phyloP scores from a whole-genome alignment of 2,888 invertebrate genomes.

The Agrilus biguttatus region DNA sequence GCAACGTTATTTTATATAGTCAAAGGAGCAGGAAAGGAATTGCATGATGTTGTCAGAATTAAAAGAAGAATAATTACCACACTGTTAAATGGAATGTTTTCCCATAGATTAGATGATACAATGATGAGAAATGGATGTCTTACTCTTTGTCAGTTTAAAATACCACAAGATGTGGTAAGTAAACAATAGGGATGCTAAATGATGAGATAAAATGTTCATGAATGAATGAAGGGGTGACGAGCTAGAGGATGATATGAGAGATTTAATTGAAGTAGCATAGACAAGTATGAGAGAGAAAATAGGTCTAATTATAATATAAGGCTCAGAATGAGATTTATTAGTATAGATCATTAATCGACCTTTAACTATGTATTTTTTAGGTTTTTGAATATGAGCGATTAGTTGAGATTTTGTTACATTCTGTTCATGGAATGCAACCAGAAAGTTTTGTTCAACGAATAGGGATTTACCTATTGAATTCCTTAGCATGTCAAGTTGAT shows the following conservation, averaged over 20 bases:
- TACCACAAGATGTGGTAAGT: slow-evolving; percentile 86
- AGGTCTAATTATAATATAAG: no score
- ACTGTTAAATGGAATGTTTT: slow-evolving; percentile 78
- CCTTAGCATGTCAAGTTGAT: slow-evolving; percentile 92
- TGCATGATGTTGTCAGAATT: slow-evolving; percentile 49
- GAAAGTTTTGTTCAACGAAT: slow-evolving; percentile 90
- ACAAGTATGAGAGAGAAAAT: no score
- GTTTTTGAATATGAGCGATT: slow-evolving; percentile 80
- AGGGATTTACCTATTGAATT: slow-evolving; percentile 88
- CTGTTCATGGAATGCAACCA: slow-evolving; percentile 66
- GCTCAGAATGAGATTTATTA: no score
- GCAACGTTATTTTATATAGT: slow-evolving; percentile 92
- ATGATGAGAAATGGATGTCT: slow-evolving; percentile 96
- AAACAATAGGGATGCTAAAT: no score
- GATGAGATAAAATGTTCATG: no score
- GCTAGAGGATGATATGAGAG: no score
- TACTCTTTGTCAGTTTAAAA: slow-evolving; percentile 86
- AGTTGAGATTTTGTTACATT: slow-evolving; percentile 67
- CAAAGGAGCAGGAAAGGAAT: slow-evolving; percentile 67
- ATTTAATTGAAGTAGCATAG: no score
- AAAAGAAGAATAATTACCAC: slow-evolving; percentile 70
- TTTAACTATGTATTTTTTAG: slow-evolving; percentile 34
- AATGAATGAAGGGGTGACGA: no score
- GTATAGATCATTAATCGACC: background rate
- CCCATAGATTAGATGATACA: slow-evolving; percentile 70